These are phyloP conservation scores for Zonitis immaculata DNA, from an alignment of 2,888 invertebrate genomes.

Conservation along the genomic window DNA sequence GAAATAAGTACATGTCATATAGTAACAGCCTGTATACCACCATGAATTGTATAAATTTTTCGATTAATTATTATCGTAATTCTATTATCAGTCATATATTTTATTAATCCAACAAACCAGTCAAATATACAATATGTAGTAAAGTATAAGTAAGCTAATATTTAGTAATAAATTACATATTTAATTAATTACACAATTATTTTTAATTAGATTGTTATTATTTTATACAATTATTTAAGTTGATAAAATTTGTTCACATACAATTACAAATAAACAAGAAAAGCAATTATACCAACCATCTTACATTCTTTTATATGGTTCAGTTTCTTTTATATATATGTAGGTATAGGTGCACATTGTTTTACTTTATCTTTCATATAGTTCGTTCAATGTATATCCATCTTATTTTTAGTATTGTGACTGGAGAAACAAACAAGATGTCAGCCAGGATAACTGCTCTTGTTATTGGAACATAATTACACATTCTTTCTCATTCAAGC, in stretches of 20 bases:
- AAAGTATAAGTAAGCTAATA: neutral
- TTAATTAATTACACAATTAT: constrained; percentile 11
- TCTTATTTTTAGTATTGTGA: neutral
- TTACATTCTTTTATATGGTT: neutral
- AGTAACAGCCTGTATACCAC: too few species aligned
- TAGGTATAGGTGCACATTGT: neutral
- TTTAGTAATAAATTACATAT: constrained; percentile 6
- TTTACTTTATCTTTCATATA: neutral
- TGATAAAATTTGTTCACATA: neutral
- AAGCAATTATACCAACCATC: neutral
- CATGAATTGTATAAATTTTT: neutral
- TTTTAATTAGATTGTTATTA: constrained; percentile 6
- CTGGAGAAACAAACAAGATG: neutral
- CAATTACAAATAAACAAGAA: neutral
- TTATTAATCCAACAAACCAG: neutral
- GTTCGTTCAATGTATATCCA: neutral
- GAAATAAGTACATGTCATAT: too few species aligned
- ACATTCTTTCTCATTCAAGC: neutral
- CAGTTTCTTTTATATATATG: neutral
- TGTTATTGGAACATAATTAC: constrained; percentile 1
- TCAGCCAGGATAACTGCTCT: neutral
- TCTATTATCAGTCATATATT: neutral
- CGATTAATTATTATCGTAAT: neutral
- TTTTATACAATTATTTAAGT: neutral
- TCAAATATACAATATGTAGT: too few species aligned